A percentile compares a stretch with the other conserved stretches of the same genome.
Evolutionary conservation across 2,113 vertebrate species (phyloP).

Genomic region (Xenopus laevis): DNA sequence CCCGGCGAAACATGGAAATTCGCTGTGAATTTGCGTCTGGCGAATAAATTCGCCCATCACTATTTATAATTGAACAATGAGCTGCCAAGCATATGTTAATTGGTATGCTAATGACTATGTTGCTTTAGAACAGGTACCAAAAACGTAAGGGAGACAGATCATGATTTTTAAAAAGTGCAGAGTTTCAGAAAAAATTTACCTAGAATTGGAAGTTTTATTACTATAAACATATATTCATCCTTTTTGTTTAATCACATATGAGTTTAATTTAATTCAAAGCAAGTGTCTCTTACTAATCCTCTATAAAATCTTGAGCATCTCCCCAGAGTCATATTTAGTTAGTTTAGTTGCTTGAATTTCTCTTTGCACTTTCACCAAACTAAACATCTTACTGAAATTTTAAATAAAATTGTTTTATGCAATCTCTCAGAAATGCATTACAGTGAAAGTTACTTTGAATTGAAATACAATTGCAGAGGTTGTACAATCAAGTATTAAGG

Average conservation of each 20-base stretch:
- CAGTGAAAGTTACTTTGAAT: too few relatives aligned
- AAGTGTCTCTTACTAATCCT: conserved; percentile 42
- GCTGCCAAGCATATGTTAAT: too few relatives aligned
- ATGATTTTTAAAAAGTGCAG: conserved; percentile 13
- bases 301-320: conserved; percentile 10
- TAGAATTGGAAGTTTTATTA: conserved; percentile 28
- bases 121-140: too few relatives aligned
- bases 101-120: too few relatives aligned
- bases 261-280: too few relatives aligned
- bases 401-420: conserved; percentile 13
- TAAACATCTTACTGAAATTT: conserved; percentile 15
- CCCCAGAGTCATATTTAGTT: conserved; percentile 20
- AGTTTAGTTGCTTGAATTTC: conserved; percentile 23
- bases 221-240: conserved; percentile 25
- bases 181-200: conserved; percentile 18
- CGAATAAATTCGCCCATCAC: too few relatives aligned
- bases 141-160: conserved; percentile 7
- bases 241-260: conserved; percentile 30
- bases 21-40: too few relatives aligned
- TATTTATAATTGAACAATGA: too few relatives aligned
- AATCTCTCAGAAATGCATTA: not conserved
- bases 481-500: too few relatives aligned
- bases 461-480: too few relatives aligned
- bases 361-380: not conserved
- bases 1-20: too few relatives aligned